These are phyloP conservation scores for Ornithoptera priamus DNA, from an alignment of 2,888 invertebrate species.

Conservation along the genomic window DNA sequence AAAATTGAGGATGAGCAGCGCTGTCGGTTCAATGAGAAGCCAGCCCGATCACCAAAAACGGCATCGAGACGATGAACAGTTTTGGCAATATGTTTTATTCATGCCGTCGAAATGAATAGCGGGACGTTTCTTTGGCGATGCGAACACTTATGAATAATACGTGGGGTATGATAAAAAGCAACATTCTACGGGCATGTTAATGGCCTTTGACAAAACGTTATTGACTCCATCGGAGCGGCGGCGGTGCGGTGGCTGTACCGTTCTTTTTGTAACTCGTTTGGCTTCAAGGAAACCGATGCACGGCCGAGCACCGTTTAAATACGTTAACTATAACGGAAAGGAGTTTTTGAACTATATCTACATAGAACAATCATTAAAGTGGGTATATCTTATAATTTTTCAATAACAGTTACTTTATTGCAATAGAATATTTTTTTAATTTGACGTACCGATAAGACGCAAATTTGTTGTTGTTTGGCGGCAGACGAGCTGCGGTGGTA, in stretches of 20 bases:
- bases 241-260: constrained; percentile 4
- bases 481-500: no score
- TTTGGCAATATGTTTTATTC: constrained; percentile 73
- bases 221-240: constrained; percentile 18
- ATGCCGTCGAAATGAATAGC: constrained; percentile 58
- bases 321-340: not conserved
- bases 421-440: no score
- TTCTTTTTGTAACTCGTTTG: constrained; percentile 22
- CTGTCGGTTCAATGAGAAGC: constrained; percentile 24
- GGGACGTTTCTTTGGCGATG: constrained; percentile 39
- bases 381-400: not conserved
- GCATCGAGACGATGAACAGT: constrained; percentile 44
- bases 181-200: constrained; percentile 26
- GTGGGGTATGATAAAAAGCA: constrained; percentile 28
- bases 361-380: no score
- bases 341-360: not conserved
- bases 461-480: no score
- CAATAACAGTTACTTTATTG: no score
- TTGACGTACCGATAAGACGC: no score
- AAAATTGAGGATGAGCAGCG: constrained; percentile 24
- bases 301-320: constrained; percentile 1
- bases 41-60: constrained; percentile 49
- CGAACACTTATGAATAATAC: constrained; percentile 35
- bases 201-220: constrained; percentile 27
- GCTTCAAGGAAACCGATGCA: constrained; percentile 2